Percentiles rank a stretch among this genome's conserved stretches.
Conservation (phyloP, 1,140 invertebrate species). For the Ceratoteleas bidentatus region DNA sequence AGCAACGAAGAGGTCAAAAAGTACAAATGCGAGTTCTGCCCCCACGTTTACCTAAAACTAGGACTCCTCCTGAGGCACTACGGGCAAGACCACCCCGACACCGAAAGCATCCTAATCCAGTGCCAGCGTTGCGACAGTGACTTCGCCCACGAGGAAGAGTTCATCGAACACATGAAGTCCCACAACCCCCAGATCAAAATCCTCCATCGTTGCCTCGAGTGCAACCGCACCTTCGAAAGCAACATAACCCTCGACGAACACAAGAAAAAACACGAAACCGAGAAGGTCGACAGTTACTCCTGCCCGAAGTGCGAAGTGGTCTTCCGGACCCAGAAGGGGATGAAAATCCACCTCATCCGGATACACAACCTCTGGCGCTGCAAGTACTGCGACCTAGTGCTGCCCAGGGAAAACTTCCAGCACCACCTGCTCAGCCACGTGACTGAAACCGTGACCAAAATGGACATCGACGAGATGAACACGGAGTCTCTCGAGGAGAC, state of each 20-base stretch:
- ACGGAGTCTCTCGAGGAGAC: neutral
- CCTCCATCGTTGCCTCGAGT: conserved; percentile 7
- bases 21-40: neutral
- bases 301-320: conserved; percentile 18
- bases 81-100: neutral
- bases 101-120: conserved; percentile 1
- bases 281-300: neutral
- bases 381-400: conserved; percentile 2
- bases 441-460: neutral
- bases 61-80: neutral
- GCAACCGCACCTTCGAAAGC: conserved; percentile 23
- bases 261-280: neutral
- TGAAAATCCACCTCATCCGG: conserved; percentile 26
- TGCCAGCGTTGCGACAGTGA: conserved; percentile 30
- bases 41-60: neutral
- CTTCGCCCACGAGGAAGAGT: conserved; percentile 9
- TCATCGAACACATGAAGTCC: conserved; percentile 17
- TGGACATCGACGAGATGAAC: conserved; percentile 25
- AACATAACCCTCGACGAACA: neutral
- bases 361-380: conserved; percentile 17
- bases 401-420: neutral
- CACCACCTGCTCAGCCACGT: conserved; percentile 16
- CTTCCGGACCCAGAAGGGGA: conserved; percentile 3
- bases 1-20: neutral
- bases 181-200: conserved; percentile 4